Percentiles rank a stretch among this genome's conserved stretches.
Evolutionary conservation across 1,140 invertebrate genomes (phyloP).

Genomic region (Zophobas morio): DNA sequence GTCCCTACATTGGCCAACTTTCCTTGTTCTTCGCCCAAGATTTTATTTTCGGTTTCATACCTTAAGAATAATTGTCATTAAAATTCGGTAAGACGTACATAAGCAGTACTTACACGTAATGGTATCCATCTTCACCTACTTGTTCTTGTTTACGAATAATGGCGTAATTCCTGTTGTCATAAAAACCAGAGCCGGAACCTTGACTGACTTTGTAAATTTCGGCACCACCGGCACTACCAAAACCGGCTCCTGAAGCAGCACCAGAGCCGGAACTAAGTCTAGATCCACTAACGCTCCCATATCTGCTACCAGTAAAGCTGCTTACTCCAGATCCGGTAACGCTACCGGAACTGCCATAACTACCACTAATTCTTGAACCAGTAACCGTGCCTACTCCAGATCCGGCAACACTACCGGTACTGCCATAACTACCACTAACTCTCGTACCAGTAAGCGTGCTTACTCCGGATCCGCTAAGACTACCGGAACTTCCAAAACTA

Average conservation of each 20-base stretch:
- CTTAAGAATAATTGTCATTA: conserved; percentile 20
- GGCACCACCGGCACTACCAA: neutral
- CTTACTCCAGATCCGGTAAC: no score
- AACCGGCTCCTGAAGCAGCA: neutral
- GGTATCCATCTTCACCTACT: conserved; percentile 51
- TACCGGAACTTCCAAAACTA: neutral
- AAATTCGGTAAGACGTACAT: neutral
- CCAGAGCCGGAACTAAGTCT: neutral
- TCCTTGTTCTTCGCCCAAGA: conserved; percentile 61
- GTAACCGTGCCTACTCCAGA: no score
- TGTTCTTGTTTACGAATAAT: conserved; percentile 51
- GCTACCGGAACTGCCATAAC: no score
- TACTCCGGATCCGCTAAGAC: neutral
- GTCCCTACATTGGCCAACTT: conserved; percentile 66
- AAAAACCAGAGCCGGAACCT: conserved; percentile 37
- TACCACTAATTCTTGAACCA: neutral
- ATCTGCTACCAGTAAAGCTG: neutral
- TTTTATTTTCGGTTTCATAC: conserved; percentile 58
- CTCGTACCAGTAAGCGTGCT: no score
- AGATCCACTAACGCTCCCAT: neutral
- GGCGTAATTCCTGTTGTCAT: conserved; percentile 52
- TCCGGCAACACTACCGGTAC: no score
- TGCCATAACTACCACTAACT: no score
- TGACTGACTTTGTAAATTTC: neutral
- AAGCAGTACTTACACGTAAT: conserved; percentile 49